Percentiles rank a stretch among this genome's conserved stretches.
Conservation (phyloP, 2,888 invertebrate species). For the Vesta saturnalis region DNA sequence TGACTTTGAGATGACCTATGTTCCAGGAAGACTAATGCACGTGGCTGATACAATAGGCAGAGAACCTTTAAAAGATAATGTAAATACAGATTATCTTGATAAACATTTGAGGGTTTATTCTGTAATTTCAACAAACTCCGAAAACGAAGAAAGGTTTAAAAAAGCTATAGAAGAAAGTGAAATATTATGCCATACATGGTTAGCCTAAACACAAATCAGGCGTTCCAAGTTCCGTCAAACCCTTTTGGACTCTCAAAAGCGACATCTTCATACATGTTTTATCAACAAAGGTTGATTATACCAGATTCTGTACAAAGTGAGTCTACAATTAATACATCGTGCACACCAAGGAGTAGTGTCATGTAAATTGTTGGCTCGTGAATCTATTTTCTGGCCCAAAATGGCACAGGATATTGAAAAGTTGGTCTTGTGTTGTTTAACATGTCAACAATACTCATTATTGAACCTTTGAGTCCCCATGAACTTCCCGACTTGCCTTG, state of each 20-base stretch:
- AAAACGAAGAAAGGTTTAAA: no score
- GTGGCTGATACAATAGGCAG: not conserved
- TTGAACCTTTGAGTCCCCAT: slow-evolving; percentile 26
- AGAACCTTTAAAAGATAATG: no score
- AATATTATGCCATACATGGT: not conserved
- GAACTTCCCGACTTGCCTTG: slow-evolving; percentile 21
- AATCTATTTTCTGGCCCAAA: slow-evolving; percentile 22
- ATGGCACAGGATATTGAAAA: slow-evolving; percentile 16
- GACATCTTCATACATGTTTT: no score
- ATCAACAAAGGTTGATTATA: no score
- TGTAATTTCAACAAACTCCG: no score
- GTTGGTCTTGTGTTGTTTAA: not conserved
- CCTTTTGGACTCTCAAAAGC: no score
- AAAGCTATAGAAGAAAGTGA: no score
- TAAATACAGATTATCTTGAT: no score
- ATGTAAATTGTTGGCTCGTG: slow-evolving; percentile 18
- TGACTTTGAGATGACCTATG: not conserved
- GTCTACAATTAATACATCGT: not conserved
- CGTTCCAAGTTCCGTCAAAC: not conserved
- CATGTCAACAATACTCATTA: slow-evolving; percentile 25
- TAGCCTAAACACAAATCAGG: not conserved
- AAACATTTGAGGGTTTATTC: no score
- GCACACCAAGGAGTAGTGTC: not conserved
- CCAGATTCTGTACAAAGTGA: not conserved
- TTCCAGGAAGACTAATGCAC: not conserved